These are phyloP conservation scores for Epistrophe grossulariae DNA, from an alignment of 2,888 invertebrate species.

Conservation along the genomic window DNA sequence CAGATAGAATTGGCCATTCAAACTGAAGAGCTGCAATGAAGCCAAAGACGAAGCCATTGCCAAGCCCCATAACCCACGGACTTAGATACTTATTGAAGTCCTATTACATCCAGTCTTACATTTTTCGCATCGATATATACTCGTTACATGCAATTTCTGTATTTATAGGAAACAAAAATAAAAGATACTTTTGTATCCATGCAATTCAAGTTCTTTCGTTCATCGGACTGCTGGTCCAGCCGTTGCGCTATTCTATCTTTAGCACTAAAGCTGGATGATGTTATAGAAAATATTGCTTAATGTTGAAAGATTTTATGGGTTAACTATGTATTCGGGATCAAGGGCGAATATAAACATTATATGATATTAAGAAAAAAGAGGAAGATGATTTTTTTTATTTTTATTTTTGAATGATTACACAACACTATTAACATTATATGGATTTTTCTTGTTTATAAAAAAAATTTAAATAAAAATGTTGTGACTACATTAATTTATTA, in stretches of 20 bases:
- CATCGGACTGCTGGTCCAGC: background rate
- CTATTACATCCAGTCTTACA: constrained; percentile 2
- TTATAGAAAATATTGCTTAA: constrained; percentile 44
- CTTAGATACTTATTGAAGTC: constrained; percentile 53
- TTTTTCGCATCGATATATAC: background rate
- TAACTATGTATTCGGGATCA: constrained; percentile 64
- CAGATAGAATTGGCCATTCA: constrained; percentile 32
- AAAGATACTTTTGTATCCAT: constrained; percentile 24
- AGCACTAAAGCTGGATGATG: background rate
- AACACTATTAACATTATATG: constrained; percentile 20
- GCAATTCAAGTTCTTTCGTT: constrained; percentile 31
- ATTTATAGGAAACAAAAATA: background rate
- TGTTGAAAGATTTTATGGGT: constrained; percentile 53
- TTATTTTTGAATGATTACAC: constrained; percentile 49
- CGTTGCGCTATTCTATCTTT: constrained; percentile 6
- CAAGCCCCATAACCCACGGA: constrained; percentile 63
- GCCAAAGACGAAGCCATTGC: constrained; percentile 24
- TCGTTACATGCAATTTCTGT: background rate
- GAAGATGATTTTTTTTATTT: constrained; percentile 10
- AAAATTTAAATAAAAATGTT: no score
- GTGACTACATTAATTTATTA: no score
- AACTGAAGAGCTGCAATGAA: background rate
- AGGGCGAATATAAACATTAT: constrained; percentile 42
- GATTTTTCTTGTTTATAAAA: constrained; percentile 39
- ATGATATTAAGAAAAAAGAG: background rate